Conservation (phyloP, 2,797 vertebrate genomes). For the Halcyon smyrnensis region DNA sequence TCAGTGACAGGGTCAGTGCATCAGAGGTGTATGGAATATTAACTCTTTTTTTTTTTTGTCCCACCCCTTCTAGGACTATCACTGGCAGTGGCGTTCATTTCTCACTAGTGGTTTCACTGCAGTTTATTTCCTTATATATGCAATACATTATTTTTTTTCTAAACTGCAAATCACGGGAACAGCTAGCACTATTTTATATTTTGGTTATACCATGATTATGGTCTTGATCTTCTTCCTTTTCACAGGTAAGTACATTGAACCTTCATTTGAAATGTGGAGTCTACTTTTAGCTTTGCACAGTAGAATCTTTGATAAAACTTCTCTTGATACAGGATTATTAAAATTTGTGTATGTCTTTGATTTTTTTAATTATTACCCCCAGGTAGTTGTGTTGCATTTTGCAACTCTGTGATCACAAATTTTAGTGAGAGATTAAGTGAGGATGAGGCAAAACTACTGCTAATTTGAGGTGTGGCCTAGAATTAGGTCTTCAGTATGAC, state of each 20-base stretch:
- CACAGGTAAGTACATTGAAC: conserved; percentile 80
- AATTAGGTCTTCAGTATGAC: background rate
- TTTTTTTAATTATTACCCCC: background rate
- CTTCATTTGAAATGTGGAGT: background rate
- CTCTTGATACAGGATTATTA: background rate
- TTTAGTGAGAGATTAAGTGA: background rate
- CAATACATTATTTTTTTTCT: conserved; percentile 94
- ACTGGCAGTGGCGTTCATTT: conserved; percentile 97
- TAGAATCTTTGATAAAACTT: background rate
- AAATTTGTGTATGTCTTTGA: background rate
- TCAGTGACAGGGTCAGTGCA: background rate
- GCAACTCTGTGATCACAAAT: background rate
- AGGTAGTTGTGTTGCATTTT: background rate
- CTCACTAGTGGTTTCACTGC: conserved; percentile 95
- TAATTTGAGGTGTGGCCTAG: background rate
- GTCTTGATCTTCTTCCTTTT: conserved; percentile 96
- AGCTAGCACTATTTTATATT: conserved; percentile 94
- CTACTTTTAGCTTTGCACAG: background rate
- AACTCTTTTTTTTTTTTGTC: background rate
- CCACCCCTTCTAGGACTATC: conserved; percentile 85
- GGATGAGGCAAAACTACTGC: background rate
- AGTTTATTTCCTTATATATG: conserved; percentile 92
- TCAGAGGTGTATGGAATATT: background rate
- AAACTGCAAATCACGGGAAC: conserved; percentile 94
- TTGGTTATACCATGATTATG: conserved; percentile 96